These are phyloP conservation scores for Melipona bicolor DNA, from an alignment of 2,888 invertebrate genomes.

Conservation along the genomic window DNA sequence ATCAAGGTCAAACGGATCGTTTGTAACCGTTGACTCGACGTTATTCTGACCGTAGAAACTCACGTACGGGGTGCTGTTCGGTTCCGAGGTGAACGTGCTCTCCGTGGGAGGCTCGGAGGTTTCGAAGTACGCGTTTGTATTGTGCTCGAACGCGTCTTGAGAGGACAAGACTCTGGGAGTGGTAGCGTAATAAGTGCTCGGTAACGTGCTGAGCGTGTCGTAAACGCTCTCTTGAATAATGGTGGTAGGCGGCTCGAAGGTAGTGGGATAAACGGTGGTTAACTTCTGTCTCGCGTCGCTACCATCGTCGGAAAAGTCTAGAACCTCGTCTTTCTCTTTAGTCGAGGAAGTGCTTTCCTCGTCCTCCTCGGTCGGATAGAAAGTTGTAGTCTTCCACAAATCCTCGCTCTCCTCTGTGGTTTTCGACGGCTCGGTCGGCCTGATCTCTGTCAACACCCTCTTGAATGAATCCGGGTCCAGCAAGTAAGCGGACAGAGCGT, in stretches of 20 bases:
- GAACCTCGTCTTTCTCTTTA: slow-evolving; percentile 90
- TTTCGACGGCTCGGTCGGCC: slow-evolving; percentile 90
- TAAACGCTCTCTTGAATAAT: slow-evolving; percentile 25
- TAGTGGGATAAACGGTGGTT: slow-evolving; percentile 74
- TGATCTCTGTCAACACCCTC: slow-evolving; percentile 90
- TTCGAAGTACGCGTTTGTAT: slow-evolving; percentile 33
- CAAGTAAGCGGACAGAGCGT: slow-evolving; percentile 92
- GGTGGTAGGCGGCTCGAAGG: slow-evolving; percentile 61
- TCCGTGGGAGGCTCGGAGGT: slow-evolving; percentile 49
- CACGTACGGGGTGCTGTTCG: slow-evolving; percentile 84
- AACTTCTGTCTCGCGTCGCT: slow-evolving; percentile 77
- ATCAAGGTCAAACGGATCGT: slow-evolving; percentile 78
- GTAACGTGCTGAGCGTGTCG: slow-evolving; percentile 42
- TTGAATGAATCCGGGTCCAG: slow-evolving; percentile 93
- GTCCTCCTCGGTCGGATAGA: slow-evolving; percentile 75
- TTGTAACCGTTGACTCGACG: slow-evolving; percentile 68
- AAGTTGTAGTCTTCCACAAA: slow-evolving; percentile 79
- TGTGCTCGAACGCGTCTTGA: slow-evolving; percentile 30
- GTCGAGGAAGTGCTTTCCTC: slow-evolving; percentile 87
- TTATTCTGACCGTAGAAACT: slow-evolving; percentile 63
- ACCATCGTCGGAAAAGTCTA: slow-evolving; percentile 91
- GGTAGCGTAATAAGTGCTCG: slow-evolving; percentile 63
- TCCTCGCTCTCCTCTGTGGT: slow-evolving; percentile 76
- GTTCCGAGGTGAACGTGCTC: slow-evolving; percentile 84
- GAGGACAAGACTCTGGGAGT: slow-evolving; percentile 49